phyloP scores from a whole-genome alignment of 1,140 invertebrate species.

The Macrostomum lignano region DNA sequence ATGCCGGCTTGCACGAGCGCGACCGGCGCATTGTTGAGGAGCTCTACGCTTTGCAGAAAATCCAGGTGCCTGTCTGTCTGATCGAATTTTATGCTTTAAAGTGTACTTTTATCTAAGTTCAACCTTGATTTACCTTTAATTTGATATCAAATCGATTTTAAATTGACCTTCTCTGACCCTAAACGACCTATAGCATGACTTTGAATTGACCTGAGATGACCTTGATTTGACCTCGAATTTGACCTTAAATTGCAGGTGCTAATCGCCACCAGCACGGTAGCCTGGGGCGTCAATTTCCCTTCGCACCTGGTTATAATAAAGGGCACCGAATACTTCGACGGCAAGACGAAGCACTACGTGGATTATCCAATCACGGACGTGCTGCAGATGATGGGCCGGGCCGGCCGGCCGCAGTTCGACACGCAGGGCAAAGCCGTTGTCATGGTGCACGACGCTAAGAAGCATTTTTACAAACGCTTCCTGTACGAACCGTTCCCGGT shows the following conservation, averaged over 20 bases:
- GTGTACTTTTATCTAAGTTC: too few relatives aligned
- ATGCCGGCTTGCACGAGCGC: slow-evolving; percentile 66
- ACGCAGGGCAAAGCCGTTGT: slow-evolving; percentile 76
- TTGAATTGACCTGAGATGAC: too few relatives aligned
- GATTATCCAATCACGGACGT: slow-evolving; percentile 83
- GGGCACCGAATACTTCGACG: slow-evolving; percentile 82
- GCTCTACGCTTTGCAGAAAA: slow-evolving; percentile 79
- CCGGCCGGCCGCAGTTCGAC: slow-evolving; percentile 80
- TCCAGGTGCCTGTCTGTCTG: too few relatives aligned
- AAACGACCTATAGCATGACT: too few relatives aligned
- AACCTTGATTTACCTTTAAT: too few relatives aligned
- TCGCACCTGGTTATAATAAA: slow-evolving; percentile 47
- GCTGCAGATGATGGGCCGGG: slow-evolving; percentile 93
- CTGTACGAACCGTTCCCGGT: slow-evolving; percentile 95
- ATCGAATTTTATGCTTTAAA: too few relatives aligned
- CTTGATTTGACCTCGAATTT: too few relatives aligned
- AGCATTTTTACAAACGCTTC: slow-evolving; percentile 96
- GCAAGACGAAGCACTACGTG: slow-evolving; percentile 73
- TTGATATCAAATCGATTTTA: too few relatives aligned
- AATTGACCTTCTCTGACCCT: too few relatives aligned
- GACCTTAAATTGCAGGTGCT: too few relatives aligned
- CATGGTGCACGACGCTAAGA: slow-evolving; percentile 85
- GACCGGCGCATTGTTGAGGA: slow-evolving; percentile 72
- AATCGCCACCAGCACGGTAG: slow-evolving; percentile 77
- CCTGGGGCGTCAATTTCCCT: slow-evolving; percentile 95